Conservation (phyloP, 1,140 invertebrate genomes). For the Tetramorium alpestre region DNA sequence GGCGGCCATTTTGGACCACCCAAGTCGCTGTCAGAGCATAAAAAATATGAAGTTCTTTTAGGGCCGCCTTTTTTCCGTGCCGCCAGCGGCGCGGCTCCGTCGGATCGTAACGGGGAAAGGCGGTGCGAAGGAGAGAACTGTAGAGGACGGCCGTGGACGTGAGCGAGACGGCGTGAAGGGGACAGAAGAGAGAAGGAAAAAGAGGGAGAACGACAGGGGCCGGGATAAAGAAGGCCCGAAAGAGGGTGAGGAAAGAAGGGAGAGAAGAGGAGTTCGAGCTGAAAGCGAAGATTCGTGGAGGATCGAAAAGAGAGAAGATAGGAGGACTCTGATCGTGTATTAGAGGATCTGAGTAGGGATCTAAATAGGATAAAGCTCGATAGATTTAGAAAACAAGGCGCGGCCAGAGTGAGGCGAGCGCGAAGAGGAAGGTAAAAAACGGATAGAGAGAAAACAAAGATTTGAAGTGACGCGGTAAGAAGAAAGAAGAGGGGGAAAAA, state of each 20-base stretch:
- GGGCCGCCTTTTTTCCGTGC: slow-evolving; percentile 85
- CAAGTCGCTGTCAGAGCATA: slow-evolving; percentile 85
- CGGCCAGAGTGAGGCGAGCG: slow-evolving; percentile 1
- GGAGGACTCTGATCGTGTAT: slow-evolving; percentile 28
- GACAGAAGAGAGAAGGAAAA: slow-evolving; percentile 17
- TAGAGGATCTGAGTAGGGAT: slow-evolving; percentile 28
- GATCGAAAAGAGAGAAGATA: slow-evolving; percentile 15
- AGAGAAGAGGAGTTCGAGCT: slow-evolving; percentile 23
- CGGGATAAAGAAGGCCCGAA: neutral
- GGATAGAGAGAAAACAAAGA: neutral
- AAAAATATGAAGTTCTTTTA: slow-evolving; percentile 87
- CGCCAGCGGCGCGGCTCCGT: slow-evolving; percentile 80
- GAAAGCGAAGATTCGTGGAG: slow-evolving; percentile 32
- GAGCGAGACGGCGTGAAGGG: slow-evolving; percentile 54
- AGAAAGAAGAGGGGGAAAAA: neutral
- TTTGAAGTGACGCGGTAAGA: neutral
- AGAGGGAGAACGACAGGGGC: slow-evolving; percentile 24
- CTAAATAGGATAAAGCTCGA: slow-evolving; percentile 26
- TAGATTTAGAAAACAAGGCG: slow-evolving; percentile 53
- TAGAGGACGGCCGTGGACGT: slow-evolving; percentile 56
- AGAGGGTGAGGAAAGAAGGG: slow-evolving; percentile 35
- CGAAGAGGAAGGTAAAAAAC: slow-evolving; percentile 14
- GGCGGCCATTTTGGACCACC: slow-evolving; percentile 86
- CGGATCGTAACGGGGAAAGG: slow-evolving; percentile 79
- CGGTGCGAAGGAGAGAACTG: slow-evolving; percentile 74